Conservation (phyloP, 2,797 vertebrate species). For the Mycteria americana region DNA sequence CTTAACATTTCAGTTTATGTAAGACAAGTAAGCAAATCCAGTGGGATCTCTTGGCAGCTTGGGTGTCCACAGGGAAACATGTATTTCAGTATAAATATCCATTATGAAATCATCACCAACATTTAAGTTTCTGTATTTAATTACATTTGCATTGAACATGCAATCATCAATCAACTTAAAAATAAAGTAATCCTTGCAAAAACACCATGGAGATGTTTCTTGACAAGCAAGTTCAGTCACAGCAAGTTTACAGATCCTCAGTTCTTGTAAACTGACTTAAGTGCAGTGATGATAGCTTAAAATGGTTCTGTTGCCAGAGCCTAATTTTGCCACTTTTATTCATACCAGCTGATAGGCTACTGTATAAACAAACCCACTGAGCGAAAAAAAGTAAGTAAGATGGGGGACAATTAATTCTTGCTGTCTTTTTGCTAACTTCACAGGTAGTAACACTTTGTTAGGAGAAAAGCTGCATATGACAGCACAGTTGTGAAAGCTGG, state of each 20-base stretch:
- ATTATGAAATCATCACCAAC: background rate
- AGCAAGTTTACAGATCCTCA: background rate
- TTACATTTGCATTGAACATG: background rate
- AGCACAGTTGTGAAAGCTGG: background rate
- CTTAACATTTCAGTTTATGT: background rate
- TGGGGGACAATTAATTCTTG: background rate
- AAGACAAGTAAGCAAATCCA: background rate
- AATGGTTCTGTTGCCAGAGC: background rate
- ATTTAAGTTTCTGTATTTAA: slow-evolving; percentile 11
- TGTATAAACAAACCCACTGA: background rate
- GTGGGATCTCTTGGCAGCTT: background rate
- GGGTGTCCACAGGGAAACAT: background rate
- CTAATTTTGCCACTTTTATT: background rate
- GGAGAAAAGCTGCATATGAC: background rate
- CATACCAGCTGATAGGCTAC: background rate
- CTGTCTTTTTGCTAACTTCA: background rate
- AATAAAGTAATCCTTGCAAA: slow-evolving; percentile 13
- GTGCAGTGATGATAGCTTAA: background rate
- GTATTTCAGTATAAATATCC: slow-evolving; percentile 13
- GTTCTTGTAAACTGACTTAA: slow-evolving; percentile 19
- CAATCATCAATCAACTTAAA: slow-evolving; percentile 23
- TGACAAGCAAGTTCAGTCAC: slow-evolving; percentile 11
- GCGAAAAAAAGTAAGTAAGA: background rate
- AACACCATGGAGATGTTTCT: background rate
- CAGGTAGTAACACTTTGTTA: background rate